Conservation (phyloP, 1,140 invertebrate genomes). For the Pectinophora gossypiella region DNA sequence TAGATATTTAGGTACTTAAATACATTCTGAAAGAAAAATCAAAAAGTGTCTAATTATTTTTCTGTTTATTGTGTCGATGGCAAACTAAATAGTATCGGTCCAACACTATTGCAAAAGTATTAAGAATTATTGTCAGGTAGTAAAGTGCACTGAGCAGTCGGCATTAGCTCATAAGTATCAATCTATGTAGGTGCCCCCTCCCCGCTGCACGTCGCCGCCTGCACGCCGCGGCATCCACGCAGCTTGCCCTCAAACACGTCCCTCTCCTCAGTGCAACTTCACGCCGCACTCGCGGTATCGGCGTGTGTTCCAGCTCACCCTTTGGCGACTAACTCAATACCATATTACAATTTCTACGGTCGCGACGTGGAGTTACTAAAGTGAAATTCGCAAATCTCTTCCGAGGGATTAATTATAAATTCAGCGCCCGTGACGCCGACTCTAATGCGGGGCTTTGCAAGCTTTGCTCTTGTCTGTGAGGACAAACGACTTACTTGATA, state of each 20-base stretch:
- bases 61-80: too few relatives aligned
- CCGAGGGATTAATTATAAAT: constrained; percentile 20
- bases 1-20: too few relatives aligned
- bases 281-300: neutral
- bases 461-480: constrained; percentile 5
- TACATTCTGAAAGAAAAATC: too few relatives aligned
- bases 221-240: neutral
- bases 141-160: too few relatives aligned
- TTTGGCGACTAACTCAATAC: neutral
- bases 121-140: too few relatives aligned
- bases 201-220: too few relatives aligned
- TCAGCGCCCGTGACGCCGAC: constrained; percentile 14
- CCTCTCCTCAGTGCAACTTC: neutral
- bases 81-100: too few relatives aligned
- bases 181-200: too few relatives aligned
- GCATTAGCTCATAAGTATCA: too few relatives aligned
- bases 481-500: constrained; percentile 6
- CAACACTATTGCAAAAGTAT: too few relatives aligned
- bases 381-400: constrained; percentile 7
- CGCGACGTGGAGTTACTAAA: constrained; percentile 3
- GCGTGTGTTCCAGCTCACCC: neutral
- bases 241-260: neutral
- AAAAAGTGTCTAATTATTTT: too few relatives aligned
- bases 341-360: neutral
- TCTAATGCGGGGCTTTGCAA: constrained; percentile 9